Conservation (phyloP, 1,140 invertebrate genomes). For the Euglossa dilemma region DNA sequence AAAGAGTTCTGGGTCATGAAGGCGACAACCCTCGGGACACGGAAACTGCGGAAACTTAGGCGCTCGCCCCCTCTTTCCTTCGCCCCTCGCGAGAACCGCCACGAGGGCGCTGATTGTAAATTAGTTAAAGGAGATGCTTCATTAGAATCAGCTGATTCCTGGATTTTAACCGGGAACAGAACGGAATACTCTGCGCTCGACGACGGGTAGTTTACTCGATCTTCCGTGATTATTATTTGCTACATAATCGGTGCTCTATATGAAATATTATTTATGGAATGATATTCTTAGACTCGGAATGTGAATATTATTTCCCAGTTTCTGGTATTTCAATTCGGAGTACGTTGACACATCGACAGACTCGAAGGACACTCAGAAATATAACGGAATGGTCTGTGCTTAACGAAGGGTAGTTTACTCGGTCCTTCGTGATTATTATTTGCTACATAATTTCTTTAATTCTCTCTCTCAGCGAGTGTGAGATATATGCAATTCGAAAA, state of each 20-base stretch:
- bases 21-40: slow-evolving; percentile 57
- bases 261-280: too few relatives aligned
- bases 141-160: slow-evolving; percentile 74
- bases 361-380: too few relatives aligned
- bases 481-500: too few relatives aligned
- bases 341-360: too few relatives aligned
- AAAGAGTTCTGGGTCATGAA: slow-evolving; percentile 80
- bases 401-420: not conserved
- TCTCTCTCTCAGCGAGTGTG: too few relatives aligned
- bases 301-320: too few relatives aligned
- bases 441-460: too few relatives aligned
- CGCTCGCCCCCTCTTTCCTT: slow-evolving; percentile 38
- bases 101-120: slow-evolving; percentile 78
- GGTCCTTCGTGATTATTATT: not conserved
- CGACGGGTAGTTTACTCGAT: not conserved
- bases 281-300: too few relatives aligned
- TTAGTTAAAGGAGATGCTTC: slow-evolving; percentile 82
- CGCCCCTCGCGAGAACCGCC: slow-evolving; percentile 60
- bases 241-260: too few relatives aligned
- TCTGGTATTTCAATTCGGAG: too few relatives aligned
- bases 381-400: too few relatives aligned
- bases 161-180: slow-evolving; percentile 5
- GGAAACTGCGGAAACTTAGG: slow-evolving; percentile 76
- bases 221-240: not conserved
- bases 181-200: too few relatives aligned